These are phyloP conservation scores for Acridotheres tristis DNA, from an alignment of 2,797 vertebrate species.

Conservation along the genomic window DNA sequence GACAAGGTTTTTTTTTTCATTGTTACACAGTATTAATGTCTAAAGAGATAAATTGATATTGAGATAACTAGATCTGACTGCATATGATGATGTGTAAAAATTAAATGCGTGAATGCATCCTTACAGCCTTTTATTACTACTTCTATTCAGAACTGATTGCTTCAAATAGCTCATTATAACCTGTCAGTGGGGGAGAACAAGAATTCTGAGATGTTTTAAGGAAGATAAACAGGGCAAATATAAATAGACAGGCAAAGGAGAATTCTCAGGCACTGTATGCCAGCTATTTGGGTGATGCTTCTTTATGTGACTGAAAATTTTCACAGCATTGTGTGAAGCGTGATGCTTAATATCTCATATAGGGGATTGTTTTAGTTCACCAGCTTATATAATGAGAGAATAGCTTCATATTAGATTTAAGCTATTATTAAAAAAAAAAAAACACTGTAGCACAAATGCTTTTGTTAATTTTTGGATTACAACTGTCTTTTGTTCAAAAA, in stretches of 20 bases:
- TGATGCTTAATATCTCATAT: background rate
- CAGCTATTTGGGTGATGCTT: background rate
- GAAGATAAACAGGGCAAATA: constrained; percentile 12
- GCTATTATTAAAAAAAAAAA: background rate
- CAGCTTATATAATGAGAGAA: background rate
- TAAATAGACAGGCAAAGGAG: background rate
- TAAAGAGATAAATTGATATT: background rate
- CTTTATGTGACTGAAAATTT: background rate
- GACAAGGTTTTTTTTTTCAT: background rate
- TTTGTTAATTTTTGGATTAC: background rate
- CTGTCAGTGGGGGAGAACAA: constrained; percentile 63
- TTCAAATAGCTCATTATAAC: constrained; percentile 8
- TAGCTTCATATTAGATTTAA: background rate
- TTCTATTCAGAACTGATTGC: background rate
- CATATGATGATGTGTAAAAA: background rate
- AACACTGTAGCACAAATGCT: background rate
- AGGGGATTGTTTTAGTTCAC: background rate
- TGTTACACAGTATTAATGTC: background rate
- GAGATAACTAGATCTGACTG: background rate
- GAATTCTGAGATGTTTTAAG: constrained; percentile 61
- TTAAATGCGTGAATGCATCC: background rate
- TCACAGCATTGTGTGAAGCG: background rate
- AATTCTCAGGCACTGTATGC: background rate
- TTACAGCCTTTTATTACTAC: background rate
- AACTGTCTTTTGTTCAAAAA: constrained; percentile 19